These are phyloP conservation scores for Catharus ustulatus DNA, from an alignment of 2,797 vertebrate genomes.

Conservation along the genomic window DNA sequence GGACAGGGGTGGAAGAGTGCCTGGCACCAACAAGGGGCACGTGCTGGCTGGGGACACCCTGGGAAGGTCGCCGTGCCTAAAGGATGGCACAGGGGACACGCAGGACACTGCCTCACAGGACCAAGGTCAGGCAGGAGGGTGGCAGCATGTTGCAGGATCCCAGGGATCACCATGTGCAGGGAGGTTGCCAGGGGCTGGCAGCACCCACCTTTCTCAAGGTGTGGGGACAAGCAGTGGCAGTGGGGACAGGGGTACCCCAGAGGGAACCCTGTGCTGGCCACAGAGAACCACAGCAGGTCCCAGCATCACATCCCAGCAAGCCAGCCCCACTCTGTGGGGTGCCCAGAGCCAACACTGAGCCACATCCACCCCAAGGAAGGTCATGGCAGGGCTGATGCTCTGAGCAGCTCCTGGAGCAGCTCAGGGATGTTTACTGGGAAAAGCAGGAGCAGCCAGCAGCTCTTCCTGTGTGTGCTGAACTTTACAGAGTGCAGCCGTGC, in stretches of 20 bases:
- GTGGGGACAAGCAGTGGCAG: not conserved
- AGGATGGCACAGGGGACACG: not conserved
- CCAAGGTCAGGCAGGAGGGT: not conserved
- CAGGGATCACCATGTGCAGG: rapidly evolving
- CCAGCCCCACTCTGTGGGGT: rapidly evolving
- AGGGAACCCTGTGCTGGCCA: not conserved
- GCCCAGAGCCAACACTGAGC: not conserved
- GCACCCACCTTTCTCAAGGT: not conserved
- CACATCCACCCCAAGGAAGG: rapidly evolving
- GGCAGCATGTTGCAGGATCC: rapidly evolving
- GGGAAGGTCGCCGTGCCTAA: not conserved
- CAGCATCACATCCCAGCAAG: not conserved
- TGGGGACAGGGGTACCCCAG: too few species aligned
- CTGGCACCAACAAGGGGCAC: rapidly evolving
- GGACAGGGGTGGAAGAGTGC: not conserved
- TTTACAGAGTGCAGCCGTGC: slow-evolving; percentile 48
- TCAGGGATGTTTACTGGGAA: not conserved
- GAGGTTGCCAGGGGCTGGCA: not conserved
- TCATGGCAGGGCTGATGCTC: not conserved
- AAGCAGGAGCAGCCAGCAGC: not conserved
- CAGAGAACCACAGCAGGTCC: not conserved
- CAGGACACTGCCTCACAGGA: not conserved
- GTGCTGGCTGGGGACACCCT: not conserved
- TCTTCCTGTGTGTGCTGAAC: not conserved
- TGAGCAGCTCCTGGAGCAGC: not conserved